These are phyloP conservation scores for Amblyteles armatorius DNA, from an alignment of 2,888 invertebrate genomes.

Conservation along the genomic window DNA sequence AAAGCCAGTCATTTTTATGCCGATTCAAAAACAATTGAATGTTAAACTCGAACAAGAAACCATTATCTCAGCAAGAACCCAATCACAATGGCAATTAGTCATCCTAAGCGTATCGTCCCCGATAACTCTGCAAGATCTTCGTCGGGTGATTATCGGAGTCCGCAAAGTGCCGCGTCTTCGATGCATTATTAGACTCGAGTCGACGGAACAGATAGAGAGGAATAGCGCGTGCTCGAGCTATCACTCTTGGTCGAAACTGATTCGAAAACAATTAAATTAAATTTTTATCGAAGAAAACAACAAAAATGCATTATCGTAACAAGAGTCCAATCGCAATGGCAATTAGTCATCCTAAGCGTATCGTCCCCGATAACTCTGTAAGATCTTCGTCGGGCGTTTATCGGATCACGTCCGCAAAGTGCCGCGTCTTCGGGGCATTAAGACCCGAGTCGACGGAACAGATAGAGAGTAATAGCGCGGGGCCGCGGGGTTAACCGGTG, in stretches of 20 bases:
- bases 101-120: not conserved
- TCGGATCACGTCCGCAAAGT: conserved; percentile 2
- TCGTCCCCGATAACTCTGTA: not conserved
- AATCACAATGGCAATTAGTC: not conserved
- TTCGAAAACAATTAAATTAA: too few species aligned
- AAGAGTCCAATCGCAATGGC: not conserved
- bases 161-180: not conserved
- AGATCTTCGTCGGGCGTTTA: not conserved
- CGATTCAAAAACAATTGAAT: too few species aligned
- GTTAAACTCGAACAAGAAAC: too few species aligned
- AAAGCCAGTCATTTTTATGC: too few species aligned
- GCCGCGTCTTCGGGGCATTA: not conserved
- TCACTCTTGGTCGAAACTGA: too few species aligned
- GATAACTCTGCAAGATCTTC: not conserved
- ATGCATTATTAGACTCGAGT: not conserved
- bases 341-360: not conserved
- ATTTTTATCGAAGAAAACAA: not conserved
- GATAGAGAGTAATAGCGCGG: conserved; percentile 35
- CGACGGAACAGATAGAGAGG: conserved; percentile 18
- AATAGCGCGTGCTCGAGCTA: conserved; percentile 21
- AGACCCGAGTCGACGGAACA: conserved; percentile 11
- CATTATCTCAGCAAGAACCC: too few species aligned
- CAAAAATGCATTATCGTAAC: not conserved
- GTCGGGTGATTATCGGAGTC: not conserved
- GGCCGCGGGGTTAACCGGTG: conserved; percentile 46